Evolutionary conservation across 2,888 invertebrate genomes (phyloP).

Genomic region (Lysandra bellargus): DNA sequence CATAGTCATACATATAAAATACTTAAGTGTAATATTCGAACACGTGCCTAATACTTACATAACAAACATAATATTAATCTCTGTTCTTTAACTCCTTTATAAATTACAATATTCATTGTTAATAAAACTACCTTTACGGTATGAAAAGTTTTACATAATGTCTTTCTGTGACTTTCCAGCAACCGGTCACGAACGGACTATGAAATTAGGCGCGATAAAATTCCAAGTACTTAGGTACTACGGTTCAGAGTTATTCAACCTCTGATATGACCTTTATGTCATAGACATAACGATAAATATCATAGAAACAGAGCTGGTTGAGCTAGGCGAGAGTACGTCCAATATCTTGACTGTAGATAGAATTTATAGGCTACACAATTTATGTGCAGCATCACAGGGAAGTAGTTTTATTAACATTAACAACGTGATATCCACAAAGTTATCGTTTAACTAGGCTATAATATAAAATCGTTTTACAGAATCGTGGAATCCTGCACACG

Average conservation of each 20-base stretch:
- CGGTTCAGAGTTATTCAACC: background rate
- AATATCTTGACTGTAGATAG: background rate
- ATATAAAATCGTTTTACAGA: no score
- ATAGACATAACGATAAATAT: background rate
- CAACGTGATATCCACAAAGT: background rate
- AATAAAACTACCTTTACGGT: background rate
- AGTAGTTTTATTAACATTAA: constrained; percentile 19
- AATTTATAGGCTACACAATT: background rate
- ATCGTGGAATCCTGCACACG: background rate
- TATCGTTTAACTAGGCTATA: no score
- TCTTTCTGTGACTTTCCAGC: background rate
- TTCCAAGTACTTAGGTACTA: background rate
- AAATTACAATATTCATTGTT: background rate
- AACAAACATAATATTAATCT: constrained; percentile 21
- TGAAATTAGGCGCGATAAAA: background rate
- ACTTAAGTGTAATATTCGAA: constrained; percentile 13
- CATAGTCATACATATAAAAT: background rate
- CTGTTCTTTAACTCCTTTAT: background rate
- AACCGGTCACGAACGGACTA: background rate
- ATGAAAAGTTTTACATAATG: background rate
- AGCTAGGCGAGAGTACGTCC: background rate
- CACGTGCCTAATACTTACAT: constrained; percentile 13
- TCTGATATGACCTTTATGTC: background rate
- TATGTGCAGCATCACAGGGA: background rate
- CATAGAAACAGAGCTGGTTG: background rate